phyloP scores from a whole-genome alignment of 2,888 invertebrate species.

The Sussaba pulchella region DNA sequence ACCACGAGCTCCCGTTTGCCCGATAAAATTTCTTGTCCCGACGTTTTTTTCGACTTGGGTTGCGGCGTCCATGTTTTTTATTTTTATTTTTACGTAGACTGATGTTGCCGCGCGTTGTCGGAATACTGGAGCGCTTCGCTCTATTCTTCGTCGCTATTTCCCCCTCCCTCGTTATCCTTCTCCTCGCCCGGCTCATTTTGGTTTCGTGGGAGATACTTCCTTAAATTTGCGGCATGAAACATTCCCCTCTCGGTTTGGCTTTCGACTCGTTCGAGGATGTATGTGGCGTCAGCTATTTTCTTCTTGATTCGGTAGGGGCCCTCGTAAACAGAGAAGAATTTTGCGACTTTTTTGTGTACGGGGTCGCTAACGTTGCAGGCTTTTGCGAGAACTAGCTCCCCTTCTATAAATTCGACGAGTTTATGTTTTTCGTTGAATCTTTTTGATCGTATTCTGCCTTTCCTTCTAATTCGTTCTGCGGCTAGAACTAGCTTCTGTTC shows the following conservation, averaged over 20 bases:
- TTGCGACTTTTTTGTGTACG: not conserved
- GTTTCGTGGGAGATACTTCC: not conserved
- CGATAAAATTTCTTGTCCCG: not conserved
- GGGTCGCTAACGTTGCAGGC: conserved; percentile 4
- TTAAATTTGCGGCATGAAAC: not conserved
- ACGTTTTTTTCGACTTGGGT: not conserved
- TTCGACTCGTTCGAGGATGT: conserved; percentile 1
- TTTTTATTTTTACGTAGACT: not conserved
- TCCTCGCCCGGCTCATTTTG: not conserved
- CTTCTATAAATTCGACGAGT: not conserved
- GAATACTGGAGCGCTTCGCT: not conserved
- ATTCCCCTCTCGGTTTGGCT: not conserved
- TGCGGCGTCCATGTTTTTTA: not conserved
- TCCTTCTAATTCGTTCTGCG: not conserved
- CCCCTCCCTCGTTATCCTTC: not conserved
- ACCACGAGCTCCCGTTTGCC: not conserved
- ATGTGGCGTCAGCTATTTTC: not conserved
- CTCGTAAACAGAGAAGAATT: conserved; percentile 17
- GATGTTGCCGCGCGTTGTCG: not conserved
- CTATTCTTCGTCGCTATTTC: not conserved
- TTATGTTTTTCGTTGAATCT: not conserved
- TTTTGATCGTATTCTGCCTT: not conserved
- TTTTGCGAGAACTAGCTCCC: not conserved
- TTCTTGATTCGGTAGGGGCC: conserved; percentile 1
- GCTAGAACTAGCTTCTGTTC: not conserved